Evolutionary conservation across 2,797 vertebrate species (phyloP).

Genomic region (Macropodus opercularis): DNA sequence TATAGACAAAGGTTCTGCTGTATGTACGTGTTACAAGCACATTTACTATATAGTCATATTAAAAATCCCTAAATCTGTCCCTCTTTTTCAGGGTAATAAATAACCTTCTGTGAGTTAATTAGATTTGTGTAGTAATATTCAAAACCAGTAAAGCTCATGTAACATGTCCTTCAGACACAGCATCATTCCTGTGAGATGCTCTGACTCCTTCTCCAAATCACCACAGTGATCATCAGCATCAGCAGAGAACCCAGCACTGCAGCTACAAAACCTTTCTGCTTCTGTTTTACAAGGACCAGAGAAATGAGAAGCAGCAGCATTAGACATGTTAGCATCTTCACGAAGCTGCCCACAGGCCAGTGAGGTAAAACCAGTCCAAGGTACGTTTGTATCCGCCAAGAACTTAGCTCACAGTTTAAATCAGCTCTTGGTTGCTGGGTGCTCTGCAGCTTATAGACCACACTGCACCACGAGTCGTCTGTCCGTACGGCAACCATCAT

Average conservation of each 20-base stretch:
- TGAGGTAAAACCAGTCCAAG: neutral
- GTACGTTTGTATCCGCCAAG: neutral
- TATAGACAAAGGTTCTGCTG: too few relatives aligned
- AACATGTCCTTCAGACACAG: neutral
- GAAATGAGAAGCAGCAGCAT: constrained; percentile 26
- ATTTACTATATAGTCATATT: too few relatives aligned
- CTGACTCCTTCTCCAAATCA: neutral
- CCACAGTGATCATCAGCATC: neutral
- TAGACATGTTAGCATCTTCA: neutral
- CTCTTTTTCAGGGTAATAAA: too few relatives aligned
- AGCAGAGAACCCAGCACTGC: constrained; percentile 23
- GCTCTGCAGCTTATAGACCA: constrained; percentile 61
- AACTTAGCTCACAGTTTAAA: constrained; percentile 51
- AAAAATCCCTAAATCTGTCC: too few relatives aligned
- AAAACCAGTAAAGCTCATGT: too few relatives aligned
- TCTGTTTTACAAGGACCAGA: constrained; percentile 18
- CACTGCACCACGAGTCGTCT: constrained; percentile 38
- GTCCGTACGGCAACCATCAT: constrained; percentile 53
- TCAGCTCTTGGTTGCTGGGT: constrained; percentile 27
- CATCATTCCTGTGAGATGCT: neutral
- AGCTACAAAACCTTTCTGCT: constrained; percentile 27
- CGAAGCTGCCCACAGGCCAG: neutral
- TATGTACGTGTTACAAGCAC: too few relatives aligned
- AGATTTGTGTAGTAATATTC: too few relatives aligned
- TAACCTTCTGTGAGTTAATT: too few relatives aligned